phyloP scores from a whole-genome alignment of 1,140 invertebrate genomes.

The Drosophila ananassae region DNA sequence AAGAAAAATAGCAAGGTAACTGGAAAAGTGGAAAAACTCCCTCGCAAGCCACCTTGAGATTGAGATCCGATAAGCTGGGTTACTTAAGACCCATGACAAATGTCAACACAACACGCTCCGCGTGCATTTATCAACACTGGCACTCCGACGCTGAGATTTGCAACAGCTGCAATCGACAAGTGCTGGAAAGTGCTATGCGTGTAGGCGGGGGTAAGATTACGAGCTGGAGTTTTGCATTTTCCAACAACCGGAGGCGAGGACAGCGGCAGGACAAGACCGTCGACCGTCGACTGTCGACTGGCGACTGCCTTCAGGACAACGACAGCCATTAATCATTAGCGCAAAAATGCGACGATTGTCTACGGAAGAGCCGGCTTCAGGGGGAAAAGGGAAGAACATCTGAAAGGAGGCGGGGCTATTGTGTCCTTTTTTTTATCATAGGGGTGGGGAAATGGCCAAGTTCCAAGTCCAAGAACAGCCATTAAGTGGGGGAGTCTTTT shows the following conservation, averaged over 20 bases:
- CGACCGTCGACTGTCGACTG: conserved; percentile 2
- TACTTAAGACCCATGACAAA: conserved; percentile 48
- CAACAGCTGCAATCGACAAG: conserved; percentile 71
- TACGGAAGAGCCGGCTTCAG: conserved; percentile 20
- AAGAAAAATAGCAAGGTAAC: neutral
- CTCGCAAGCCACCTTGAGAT: conserved; percentile 19
- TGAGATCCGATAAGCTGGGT: conserved; percentile 50
- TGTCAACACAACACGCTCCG: conserved; percentile 48
- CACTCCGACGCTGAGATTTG: conserved; percentile 64
- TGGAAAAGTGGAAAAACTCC: neutral
- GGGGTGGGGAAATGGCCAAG: neutral
- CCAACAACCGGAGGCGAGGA: conserved; percentile 52
- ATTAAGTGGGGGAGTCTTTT: neutral
- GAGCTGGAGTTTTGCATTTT: conserved; percentile 65
- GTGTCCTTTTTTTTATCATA: neutral
- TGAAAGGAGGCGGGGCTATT: neutral
- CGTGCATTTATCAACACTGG: conserved; percentile 76
- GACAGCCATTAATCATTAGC: conserved; percentile 79
- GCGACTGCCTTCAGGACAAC: conserved; percentile 35
- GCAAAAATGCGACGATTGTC: conserved; percentile 64
- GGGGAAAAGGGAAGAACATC: neutral
- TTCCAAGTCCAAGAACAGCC: neutral
- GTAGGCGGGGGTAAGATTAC: neutral
- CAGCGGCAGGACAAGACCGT: conserved; percentile 11
- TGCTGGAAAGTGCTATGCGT: conserved; percentile 4